Base-by-base conservation (phyloP, 2,888 invertebrate species). In the Lasiommata megera region DNA sequence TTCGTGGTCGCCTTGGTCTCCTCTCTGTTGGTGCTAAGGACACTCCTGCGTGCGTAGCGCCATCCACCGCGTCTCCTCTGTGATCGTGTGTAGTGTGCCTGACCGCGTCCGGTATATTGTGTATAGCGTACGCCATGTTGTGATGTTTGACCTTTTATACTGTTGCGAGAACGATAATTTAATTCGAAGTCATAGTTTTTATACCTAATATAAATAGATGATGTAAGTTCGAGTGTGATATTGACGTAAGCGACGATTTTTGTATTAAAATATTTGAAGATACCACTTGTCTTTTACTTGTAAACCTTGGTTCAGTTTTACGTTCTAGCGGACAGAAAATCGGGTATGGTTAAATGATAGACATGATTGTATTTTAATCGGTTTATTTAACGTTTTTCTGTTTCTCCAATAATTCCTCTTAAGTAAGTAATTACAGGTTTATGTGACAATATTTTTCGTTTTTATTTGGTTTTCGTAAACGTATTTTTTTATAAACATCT, bases 331-430 rank as follows among this genome's bases (percentile, higher is more conserved):
- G 16, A 46, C 11, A 16, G 1, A 46, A 46, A 47, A 40, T 16
- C 11, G n/a, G 36, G 41, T 11, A 36, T 44, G 36, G 44, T 16
- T 36, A 62, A 85, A 84, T 82, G 73, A 88, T 72, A 84, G 76
- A 82, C 74, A 77, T 72, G 73, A 68, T 81, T 80, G 73, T 84
- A 82, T 88, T 89, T 89, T 89, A 84, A 88, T 89, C 82, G 83
- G 89, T 89, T 90, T 90, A 90, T 90, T 90, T 88, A 90, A 88
- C 89, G 87, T 86, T 87, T 87, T 86, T 87, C 85, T 83, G 84
- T 79, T 85, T 86, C 82, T 82, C 88, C 89, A 88, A 90, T 89
- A 89, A 88, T 88, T 88, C 87, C 80, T 84, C 89, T 89, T 89
- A 88, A 83, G 80, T 87, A 88, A 88, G 80, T 88, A 90, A 89